These are phyloP conservation scores for Acanthopleura granulata DNA, from an alignment of 2,888 invertebrate genomes.

Conservation along the genomic window DNA sequence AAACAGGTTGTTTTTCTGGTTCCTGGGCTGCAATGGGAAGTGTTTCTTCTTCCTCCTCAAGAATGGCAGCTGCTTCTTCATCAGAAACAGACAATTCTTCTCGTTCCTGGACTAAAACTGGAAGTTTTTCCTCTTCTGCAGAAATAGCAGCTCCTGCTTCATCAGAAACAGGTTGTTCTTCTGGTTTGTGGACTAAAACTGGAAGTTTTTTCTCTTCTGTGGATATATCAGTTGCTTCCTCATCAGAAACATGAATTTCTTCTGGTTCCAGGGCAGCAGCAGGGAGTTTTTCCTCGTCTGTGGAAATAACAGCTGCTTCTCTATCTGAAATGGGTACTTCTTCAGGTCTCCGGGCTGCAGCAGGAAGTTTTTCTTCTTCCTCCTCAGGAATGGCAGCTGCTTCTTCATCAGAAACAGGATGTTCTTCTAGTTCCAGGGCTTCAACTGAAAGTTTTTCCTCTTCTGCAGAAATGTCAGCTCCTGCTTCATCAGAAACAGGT, in stretches of 20 bases:
- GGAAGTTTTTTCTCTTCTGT: no score
- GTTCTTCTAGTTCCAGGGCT: no score
- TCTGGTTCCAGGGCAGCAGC: neutral
- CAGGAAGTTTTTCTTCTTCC: neutral
- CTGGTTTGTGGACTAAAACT: no score
- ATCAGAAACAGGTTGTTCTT: no score
- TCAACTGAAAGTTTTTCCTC: neutral
- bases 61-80: neutral
- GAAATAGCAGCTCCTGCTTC: no score
- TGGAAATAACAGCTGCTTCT: neutral
- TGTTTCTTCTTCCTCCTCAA: neutral
- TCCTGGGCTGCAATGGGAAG: neutral
- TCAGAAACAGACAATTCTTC: neutral
- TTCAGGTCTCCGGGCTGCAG: neutral
- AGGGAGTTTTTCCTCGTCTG: neutral
- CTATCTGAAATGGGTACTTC: neutral
- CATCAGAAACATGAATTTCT: neutral
- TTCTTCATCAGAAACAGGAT: neutral
- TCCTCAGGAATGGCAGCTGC: neutral
- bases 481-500: no score
- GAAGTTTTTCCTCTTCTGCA: neutral
- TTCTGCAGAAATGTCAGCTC: no score
- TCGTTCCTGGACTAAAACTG: neutral
- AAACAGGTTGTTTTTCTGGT: neutral
- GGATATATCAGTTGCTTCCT: neutral